Percentiles rank a stretch among this genome's conserved stretches.
phyloP scores from a whole-genome alignment of 2,797 vertebrate genomes.

The Poeciliopsis turneri region DNA sequence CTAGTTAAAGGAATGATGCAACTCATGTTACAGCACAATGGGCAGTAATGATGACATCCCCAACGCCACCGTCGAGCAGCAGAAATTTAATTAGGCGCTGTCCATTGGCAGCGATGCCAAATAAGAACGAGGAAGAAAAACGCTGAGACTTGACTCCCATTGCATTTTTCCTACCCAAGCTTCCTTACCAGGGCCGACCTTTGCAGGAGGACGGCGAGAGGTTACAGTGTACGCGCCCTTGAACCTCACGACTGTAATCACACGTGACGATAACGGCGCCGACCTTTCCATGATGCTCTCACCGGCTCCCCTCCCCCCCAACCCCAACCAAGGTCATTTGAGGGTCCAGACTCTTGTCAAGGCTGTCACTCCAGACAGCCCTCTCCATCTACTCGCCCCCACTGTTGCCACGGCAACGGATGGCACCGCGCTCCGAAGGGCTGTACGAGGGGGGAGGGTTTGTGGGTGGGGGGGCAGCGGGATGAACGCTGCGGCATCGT shows the following conservation, averaged over 20 bases:
- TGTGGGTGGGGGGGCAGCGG: conserved; percentile 55
- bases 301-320: conserved; percentile 45
- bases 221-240: conserved; percentile 68
- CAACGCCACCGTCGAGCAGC: conserved; percentile 45
- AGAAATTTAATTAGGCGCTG: conserved; percentile 66
- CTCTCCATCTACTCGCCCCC: conserved; percentile 78
- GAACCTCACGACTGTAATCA: conserved; percentile 75
- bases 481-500: conserved; percentile 76
- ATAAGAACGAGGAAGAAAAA: conserved; percentile 47
- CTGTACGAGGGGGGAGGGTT: conserved; percentile 73
- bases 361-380: conserved; percentile 81
- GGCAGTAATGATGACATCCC: conserved; percentile 74
- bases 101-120: conserved; percentile 45
- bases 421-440: conserved; percentile 70
- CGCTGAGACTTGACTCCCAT: conserved; percentile 26
- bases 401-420: conserved; percentile 79
- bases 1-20: conserved; percentile 82
- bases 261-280: conserved; percentile 67
- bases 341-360: conserved; percentile 82
- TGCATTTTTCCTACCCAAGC: conserved; percentile 51
- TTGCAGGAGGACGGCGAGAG: conserved; percentile 56
- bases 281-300: conserved; percentile 69
- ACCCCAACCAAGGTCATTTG: conserved; percentile 72
- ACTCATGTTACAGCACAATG: conserved; percentile 75
- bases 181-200: conserved; percentile 59